phyloP scores from a whole-genome alignment of 2,113 vertebrate species.

The Platichthys flesus region DNA sequence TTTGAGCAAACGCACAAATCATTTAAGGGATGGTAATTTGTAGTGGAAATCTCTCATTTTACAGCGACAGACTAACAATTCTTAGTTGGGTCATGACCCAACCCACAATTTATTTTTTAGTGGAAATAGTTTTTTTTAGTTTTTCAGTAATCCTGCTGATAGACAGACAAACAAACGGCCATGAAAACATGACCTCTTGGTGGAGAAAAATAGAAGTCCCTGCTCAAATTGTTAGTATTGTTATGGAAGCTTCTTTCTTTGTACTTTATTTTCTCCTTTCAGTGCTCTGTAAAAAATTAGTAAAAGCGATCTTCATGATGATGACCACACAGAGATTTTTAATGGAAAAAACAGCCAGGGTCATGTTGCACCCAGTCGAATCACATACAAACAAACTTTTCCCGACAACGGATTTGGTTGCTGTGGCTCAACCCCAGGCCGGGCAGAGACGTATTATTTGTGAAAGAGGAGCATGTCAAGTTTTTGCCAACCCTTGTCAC shows the following conservation, averaged over 20 bases:
- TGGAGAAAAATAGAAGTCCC: too few relatives aligned
- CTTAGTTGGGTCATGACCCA: too few relatives aligned
- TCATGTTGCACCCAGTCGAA: constrained; percentile 55
- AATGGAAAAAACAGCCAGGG: constrained; percentile 48
- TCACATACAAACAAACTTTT: constrained; percentile 54
- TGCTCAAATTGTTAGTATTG: not conserved
- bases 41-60: not conserved
- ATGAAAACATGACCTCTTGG: too few relatives aligned
- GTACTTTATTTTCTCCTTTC: not conserved
- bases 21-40: not conserved
- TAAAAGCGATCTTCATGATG: constrained; percentile 36
- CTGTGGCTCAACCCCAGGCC: constrained; percentile 17
- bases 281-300: constrained; percentile 7
- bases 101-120: too few relatives aligned
- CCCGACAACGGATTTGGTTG: constrained; percentile 29
- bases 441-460: constrained; percentile 39
- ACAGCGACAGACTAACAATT: not conserved
- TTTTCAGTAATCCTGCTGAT: too few relatives aligned
- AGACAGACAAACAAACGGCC: too few relatives aligned
- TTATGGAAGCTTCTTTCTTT: not conserved
- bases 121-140: too few relatives aligned
- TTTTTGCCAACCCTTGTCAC: constrained; percentile 60
- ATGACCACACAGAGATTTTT: constrained; percentile 25
- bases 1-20: not conserved
- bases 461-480: constrained; percentile 49